Percentiles rank a stretch among this genome's conserved stretches.
Evolutionary conservation across 1,140 invertebrate genomes (phyloP).

Genomic region (Thaumetopoea pityocampa): DNA sequence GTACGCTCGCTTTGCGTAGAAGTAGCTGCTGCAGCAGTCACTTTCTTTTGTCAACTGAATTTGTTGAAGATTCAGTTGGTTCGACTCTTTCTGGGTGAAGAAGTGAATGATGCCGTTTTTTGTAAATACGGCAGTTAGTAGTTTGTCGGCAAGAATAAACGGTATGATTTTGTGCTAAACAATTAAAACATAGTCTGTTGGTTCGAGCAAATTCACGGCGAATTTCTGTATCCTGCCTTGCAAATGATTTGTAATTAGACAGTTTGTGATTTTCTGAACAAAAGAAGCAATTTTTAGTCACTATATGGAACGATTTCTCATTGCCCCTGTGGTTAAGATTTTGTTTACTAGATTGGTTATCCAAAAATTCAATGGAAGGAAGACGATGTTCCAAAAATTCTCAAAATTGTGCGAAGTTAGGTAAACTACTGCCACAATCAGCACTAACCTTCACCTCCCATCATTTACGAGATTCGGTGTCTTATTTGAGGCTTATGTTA

Average conservation of each 20-base stretch:
- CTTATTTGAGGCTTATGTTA: constrained; percentile 19
- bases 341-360: not conserved
- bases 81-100: constrained; percentile 5
- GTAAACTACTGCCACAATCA: not conserved
- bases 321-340: too few species aligned
- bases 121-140: constrained; percentile 1
- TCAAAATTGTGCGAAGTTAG: not conserved
- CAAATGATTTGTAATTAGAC: constrained; percentile 1
- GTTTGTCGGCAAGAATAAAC: constrained; percentile 1
- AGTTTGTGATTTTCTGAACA: not conserved
- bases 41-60: not conserved
- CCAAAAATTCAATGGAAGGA: not conserved
- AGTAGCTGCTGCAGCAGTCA: constrained; percentile 5
- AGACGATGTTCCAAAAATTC: constrained; percentile 1
- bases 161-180: constrained; percentile 21
- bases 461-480: constrained; percentile 19
- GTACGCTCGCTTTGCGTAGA: not conserved
- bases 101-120: constrained; percentile 6
- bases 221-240: not conserved
- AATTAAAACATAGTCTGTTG: constrained; percentile 15
- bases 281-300: not conserved
- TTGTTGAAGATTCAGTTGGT: not conserved
- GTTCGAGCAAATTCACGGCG: not conserved
- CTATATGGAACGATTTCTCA: not conserved
- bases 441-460: constrained; percentile 14